Conservation (phyloP, 1,140 invertebrate genomes). For the Matsumurasca onukii region DNA sequence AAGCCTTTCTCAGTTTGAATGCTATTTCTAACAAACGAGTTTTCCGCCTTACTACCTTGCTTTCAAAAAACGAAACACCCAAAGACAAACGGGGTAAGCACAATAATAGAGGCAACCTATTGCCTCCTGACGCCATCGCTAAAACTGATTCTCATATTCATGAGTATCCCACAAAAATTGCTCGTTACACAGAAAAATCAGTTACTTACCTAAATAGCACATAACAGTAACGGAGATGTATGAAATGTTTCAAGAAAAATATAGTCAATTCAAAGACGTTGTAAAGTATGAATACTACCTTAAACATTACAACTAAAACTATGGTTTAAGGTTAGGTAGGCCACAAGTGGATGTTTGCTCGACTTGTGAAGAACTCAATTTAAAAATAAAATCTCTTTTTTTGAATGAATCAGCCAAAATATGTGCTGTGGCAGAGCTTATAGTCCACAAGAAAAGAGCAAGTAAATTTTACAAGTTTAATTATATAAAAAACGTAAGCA, state of each 20-base stretch:
- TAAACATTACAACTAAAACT: slow-evolving; percentile 43
- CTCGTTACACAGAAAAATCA: neutral
- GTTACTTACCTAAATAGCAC: neutral
- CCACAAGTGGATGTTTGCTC: slow-evolving; percentile 43
- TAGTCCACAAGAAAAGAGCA: neutral
- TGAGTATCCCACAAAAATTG: neutral
- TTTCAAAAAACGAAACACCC: neutral
- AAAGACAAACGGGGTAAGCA: neutral
- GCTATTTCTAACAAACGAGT: neutral
- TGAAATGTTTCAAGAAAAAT: slow-evolving; percentile 41
- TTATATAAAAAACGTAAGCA: too few relatives aligned
- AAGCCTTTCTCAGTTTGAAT: neutral
- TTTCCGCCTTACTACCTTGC: neutral
- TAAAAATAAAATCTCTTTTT: neutral
- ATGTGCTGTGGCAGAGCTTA: neutral
- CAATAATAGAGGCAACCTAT: neutral
- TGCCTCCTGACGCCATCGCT: neutral
- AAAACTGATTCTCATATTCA: neutral
- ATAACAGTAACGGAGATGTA: slow-evolving; percentile 44
- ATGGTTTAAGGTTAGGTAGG: slow-evolving; percentile 39
- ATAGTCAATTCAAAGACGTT: slow-evolving; percentile 31
- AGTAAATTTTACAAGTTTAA: neutral
- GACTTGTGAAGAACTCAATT: slow-evolving; percentile 33
- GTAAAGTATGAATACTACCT: slow-evolving; percentile 42
- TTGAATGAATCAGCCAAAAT: neutral